Conservation (phyloP, 92 coral and sea anemone species). For the Umimayanthus kanabou region DNA sequence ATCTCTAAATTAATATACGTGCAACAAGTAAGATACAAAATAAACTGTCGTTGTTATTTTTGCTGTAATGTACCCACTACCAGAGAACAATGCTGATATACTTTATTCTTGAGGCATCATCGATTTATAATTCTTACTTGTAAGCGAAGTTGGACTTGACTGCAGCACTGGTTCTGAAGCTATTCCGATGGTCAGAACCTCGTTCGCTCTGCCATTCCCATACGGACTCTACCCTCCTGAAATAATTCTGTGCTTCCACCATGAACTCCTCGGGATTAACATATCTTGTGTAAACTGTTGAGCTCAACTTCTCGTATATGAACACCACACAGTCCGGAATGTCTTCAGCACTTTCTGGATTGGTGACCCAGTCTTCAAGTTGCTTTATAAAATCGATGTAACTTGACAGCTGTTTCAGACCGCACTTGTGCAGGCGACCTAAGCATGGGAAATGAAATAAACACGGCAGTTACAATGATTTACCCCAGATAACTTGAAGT, state of each 20-base stretch:
- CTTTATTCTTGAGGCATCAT: too few species aligned
- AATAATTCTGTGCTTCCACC: conserved; percentile 57
- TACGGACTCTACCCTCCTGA: conserved; percentile 59
- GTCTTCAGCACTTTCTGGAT: conserved; percentile 57
- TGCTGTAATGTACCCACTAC: neutral
- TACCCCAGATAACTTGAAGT: neutral
- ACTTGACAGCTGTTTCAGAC: conserved; percentile 64
- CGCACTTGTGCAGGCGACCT: conserved; percentile 80
- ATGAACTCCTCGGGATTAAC: conserved; percentile 59
- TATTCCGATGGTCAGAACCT: conserved; percentile 47
- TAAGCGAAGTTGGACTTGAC: conserved; percentile 63
- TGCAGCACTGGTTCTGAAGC: conserved; percentile 55
- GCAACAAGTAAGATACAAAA: neutral
- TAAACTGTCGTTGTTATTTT: too few species aligned
- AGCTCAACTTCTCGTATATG: conserved; percentile 58
- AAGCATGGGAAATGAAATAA: neutral
- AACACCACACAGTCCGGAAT: conserved; percentile 60
- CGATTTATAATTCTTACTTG: conserved; percentile 43
- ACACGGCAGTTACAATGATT: neutral
- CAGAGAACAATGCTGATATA: too few species aligned
- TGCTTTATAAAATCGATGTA: conserved; percentile 62
- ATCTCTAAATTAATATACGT: too few species aligned
- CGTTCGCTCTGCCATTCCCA: conserved; percentile 76
- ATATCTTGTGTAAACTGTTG: conserved; percentile 52
- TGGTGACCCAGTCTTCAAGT: conserved; percentile 49